Conservation (phyloP, 2,888 invertebrate genomes). For the Eubasilissa splendida region DNA sequence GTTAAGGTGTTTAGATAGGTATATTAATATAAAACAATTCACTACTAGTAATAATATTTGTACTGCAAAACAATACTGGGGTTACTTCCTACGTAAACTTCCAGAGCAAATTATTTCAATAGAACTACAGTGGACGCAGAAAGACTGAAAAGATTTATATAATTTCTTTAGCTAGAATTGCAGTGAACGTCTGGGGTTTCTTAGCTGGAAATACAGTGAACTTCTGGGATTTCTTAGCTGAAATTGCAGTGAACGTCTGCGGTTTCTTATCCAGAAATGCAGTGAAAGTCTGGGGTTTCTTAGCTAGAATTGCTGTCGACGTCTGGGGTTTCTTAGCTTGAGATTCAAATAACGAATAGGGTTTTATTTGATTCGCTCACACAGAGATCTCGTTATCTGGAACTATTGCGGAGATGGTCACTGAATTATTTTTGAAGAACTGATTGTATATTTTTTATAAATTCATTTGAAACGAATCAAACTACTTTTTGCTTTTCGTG, state of each 20-base stretch:
- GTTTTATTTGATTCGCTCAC: too few species aligned
- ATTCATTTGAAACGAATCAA: conserved; percentile 32
- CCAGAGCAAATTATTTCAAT: conserved; percentile 44
- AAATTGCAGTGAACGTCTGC: too few species aligned
- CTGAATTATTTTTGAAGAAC: conserved; percentile 39
- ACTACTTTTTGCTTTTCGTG: conserved; percentile 34
- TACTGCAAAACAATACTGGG: conserved; percentile 34
- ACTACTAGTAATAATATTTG: conserved; percentile 33
- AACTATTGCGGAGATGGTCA: not conserved
- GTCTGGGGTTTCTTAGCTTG: too few species aligned
- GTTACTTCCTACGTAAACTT: conserved; percentile 9
- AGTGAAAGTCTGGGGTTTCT: too few species aligned
- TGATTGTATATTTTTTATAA: conserved; percentile 41
- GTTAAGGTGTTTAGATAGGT: conserved; percentile 50
- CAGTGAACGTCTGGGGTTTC: not conserved
- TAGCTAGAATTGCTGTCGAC: too few species aligned
- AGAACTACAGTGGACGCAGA: conserved; percentile 52
- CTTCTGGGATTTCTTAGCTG: too few species aligned
- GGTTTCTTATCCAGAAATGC: too few species aligned
- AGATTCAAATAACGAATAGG: too few species aligned
- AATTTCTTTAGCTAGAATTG: conserved; percentile 41
- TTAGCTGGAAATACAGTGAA: too few species aligned
- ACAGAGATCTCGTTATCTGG: too few species aligned
- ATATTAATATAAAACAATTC: conserved; percentile 48
- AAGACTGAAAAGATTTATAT: conserved; percentile 55